Base-by-base conservation (phyloP, 2,113 vertebrate species). In the Muscicapa adusta region DNA sequence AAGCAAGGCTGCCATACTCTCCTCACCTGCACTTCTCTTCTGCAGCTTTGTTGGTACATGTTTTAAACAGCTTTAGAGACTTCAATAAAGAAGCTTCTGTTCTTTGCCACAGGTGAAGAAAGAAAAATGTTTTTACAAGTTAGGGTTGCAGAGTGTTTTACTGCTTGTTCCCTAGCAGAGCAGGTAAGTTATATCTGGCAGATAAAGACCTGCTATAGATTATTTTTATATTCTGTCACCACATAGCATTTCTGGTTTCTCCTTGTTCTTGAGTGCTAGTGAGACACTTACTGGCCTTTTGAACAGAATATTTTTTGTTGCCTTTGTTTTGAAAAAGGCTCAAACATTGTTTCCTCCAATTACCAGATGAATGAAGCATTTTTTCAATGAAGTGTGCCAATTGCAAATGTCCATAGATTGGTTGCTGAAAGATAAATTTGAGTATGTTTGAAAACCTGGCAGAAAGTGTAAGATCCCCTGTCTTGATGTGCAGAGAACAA, bases 61-160 rank as follows among this genome's bases (percentile, higher is more conserved):
- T 89, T 94, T 95, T 48, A 95, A 95, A 53, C 63, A 51, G 47
- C 61, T 95, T 94, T 89, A 78, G 48, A 89, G 58, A 54, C 22
- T 66, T 94, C 60, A 89, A 48, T 88, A 82, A 71, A 94, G 84
- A 65, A 60, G 25, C 62, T 74, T 91, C 92, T 93, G 89, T 85
- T 91, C 78, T 92, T 78, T 92, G 70, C 61, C 72, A 48, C 54
- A 56, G 62, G 73, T 96, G 74, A 85, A 62, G 87, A 85, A 95
- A 78, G 75, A 77, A 82, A 95, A 89, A 91, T 40, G 65, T 50
- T 95, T 96, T 80, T 78, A 72, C 85, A 93, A 94, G 88, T 83
- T 88, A 72, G 54, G 9, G 58, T 65, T 78, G 75, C 54, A 62
- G 68, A 61, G 38, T 57, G 33, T 95, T 91, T 79, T 88, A 88